Evolutionary conservation across 2,888 invertebrate species (phyloP), one percentile per base, ranked within the genome.

Genomic region (Clitarchus hookeri): DNA sequence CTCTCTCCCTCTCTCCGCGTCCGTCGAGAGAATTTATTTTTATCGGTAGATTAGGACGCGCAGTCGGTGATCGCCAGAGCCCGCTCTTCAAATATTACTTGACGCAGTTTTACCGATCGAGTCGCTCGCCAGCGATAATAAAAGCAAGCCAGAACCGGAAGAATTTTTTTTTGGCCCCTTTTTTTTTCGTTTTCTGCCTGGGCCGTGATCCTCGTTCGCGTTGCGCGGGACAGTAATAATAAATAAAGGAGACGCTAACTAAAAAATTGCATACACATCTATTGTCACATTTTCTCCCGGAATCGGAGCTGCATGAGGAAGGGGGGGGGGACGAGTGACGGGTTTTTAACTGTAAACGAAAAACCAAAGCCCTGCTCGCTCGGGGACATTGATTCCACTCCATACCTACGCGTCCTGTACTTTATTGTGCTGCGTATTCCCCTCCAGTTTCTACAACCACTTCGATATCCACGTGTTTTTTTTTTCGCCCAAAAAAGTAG

Each of bases 1-100:
- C 84, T 44, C 84, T 6, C 84, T 84, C 54, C 16, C 84, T 6
- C 84, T 84, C 54, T 27, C 65, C n/a, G 23, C 65, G 12, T 65
- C 65, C 65, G n/a, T 19, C 65, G n/a, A 19, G 65, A n/a, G 65
- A 65, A 65, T 65, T 65, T 65, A 65, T 65, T 65, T 65, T 65
- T 65, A 65, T 65, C 65, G 65, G 65, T n/a, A 65, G 65, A 65
- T 65, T 65, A 65, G 65, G 65, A 65, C 65, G 0, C 53, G 53
- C 65, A 0, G 0, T 11, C 19, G 23, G 13, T n/a, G 65, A 23
- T 65, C 65, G 65, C 65, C n/a, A 19, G 16, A 65, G 65, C 65
- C 11, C 19, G n/a, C 65, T 65, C 65, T 65, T 65, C 65, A 65
- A 65, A 65, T 65, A 65, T 65, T 65, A n/a, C 65, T 65, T 65